Evolutionary conservation across 2,888 invertebrate species (phyloP), one percentile per base, ranked within the genome.

Genomic region (Rhodophaea formosa): DNA sequence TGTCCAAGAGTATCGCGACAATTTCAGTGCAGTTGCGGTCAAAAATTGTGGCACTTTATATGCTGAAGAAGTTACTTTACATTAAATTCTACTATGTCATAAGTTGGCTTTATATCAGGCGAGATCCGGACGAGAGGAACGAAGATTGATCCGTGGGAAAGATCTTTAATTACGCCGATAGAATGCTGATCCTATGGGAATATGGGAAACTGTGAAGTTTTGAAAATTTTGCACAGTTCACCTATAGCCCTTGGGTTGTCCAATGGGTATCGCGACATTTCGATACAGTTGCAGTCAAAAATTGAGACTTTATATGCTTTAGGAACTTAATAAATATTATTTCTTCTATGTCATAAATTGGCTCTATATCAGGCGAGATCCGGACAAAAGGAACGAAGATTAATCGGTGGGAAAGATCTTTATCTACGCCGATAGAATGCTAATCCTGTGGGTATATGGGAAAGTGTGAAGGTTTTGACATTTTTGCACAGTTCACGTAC

Each of bases 111-210:
- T n/a, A 56, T 29, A 51, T 49, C 16, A 30, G 47, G 39, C 56
- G 49, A 42, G 29, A 49, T 51, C 32, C 15, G 5, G 16, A 42
- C 30, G 23, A 42, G 47, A 14, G 14, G 14, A 47, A 56, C 49
- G 56, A 49, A 49, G 56, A 56, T 56, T 56, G 56, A 56, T 56
- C 56, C 29, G 49, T 49, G 49, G 43, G 45, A 23, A 23, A 23
- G 23, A 23, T 23, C 23, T 23, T 23, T 23, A 23, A 23, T 23
- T 55, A 54, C 35, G 16, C 35, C 7, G 51, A 51, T 51, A 35
- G 12, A 35, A 12, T 46, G 23, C n/a, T 29, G 23, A 46, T 46
- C 12, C 7, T 12, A 6, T 46, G 46, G 46, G 46, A 12, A 39
- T 39, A 39, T n/a, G 23, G 17, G 17, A 12, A 17, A 12, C 3